These are phyloP conservation scores for Chaetorhynchus papuensis DNA, from an alignment of 2,113 vertebrate genomes.

Conservation along the genomic window DNA sequence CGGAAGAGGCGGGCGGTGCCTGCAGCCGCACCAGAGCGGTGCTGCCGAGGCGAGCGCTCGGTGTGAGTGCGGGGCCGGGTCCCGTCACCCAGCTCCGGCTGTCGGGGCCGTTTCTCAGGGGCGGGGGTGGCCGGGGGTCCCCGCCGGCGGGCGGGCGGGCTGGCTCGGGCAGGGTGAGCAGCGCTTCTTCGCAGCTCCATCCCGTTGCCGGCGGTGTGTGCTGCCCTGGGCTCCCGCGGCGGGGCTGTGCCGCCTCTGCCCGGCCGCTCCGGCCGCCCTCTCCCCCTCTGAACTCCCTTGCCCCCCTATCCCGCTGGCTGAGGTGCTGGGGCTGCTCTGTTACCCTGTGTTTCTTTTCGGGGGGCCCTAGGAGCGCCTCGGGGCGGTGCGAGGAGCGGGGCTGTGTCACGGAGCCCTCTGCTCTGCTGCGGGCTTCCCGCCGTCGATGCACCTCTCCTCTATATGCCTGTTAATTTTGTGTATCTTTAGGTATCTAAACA, in stretches of 20 bases:
- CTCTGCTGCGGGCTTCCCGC: rapidly evolving
- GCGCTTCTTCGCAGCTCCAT: background rate
- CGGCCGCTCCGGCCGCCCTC: background rate
- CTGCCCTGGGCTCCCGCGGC: background rate
- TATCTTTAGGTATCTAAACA: background rate
- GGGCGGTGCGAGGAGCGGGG: background rate
- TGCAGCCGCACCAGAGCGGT: background rate
- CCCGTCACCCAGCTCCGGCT: background rate
- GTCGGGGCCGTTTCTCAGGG: background rate
- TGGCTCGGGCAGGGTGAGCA: background rate
- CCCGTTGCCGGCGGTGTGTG: background rate
- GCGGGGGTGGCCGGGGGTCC: background rate
- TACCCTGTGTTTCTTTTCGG: background rate
- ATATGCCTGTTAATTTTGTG: rapidly evolving
- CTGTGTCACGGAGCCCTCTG: rapidly evolving
- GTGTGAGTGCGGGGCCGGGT: background rate
- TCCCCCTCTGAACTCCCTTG: background rate
- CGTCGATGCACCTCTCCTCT: rapidly evolving
- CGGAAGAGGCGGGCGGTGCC: background rate
- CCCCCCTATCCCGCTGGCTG: background rate
- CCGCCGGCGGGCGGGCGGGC: too few relatives aligned
- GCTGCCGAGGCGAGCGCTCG: background rate
- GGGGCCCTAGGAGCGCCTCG: rapidly evolving
- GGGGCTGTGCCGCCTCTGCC: background rate
- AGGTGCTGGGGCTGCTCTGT: background rate